A percentile compares a stretch with the other conserved stretches of the same genome.
Evolutionary conservation across 2,888 invertebrate species (phyloP).

Genomic region (Torymus auratus): DNA sequence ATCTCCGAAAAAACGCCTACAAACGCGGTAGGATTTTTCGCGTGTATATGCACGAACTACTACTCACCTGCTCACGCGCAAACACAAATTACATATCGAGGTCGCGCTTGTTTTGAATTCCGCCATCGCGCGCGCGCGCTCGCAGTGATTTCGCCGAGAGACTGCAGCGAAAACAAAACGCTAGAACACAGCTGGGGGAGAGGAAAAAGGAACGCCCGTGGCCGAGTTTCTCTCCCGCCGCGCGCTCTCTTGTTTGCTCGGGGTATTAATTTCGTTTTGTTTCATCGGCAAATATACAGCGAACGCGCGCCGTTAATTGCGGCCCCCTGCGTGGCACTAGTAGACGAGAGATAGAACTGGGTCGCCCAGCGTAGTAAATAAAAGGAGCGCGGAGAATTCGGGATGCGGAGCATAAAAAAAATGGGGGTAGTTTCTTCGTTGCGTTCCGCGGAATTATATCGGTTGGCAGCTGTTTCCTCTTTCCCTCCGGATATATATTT

Average conservation of each 20-base stretch:
- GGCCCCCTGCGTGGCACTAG: no score
- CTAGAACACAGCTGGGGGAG: not conserved
- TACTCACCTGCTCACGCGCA: no score
- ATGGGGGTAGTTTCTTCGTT: no score
- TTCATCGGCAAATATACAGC: slow-evolving; percentile 15
- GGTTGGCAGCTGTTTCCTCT: no score
- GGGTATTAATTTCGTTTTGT: slow-evolving; percentile 47
- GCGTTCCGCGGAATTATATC: no score
- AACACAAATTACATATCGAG: not conserved
- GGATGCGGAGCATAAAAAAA: not conserved
- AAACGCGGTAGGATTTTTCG: no score
- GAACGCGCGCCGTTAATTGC: slow-evolving; percentile 27
- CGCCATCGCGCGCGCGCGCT: not conserved
- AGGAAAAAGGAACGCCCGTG: not conserved
- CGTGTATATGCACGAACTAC: no score
- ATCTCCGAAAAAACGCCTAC: no score
- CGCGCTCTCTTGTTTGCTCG: slow-evolving; percentile 7
- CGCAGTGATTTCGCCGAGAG: not conserved
- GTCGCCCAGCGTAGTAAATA: not conserved
- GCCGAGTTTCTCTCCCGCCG: slow-evolving; percentile 21
- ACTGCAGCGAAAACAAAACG: not conserved
- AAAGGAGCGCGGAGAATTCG: slow-evolving; percentile 8
- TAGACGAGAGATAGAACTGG: not conserved
- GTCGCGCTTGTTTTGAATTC: slow-evolving; percentile 17
- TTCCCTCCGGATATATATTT: no score